Percentiles rank a stretch among this genome's conserved stretches.
Conservation (phyloP, 2,113 vertebrate genomes). For the Silurus meridionalis region DNA sequence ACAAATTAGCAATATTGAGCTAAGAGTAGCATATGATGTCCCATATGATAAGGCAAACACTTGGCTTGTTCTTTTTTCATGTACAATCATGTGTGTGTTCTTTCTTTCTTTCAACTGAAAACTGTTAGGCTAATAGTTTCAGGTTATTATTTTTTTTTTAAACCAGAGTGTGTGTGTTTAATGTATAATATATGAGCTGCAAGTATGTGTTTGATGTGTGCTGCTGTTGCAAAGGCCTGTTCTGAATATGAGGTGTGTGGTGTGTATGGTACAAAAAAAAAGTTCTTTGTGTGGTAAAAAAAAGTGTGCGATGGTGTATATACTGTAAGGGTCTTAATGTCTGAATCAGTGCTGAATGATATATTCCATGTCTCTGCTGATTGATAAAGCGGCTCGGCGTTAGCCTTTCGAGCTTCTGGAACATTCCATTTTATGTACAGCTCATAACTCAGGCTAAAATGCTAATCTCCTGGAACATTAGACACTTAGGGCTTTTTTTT, state of each 20-base stretch:
- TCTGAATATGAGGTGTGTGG: background rate
- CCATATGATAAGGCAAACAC: no score
- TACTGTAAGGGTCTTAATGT: background rate
- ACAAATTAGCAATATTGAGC: no score
- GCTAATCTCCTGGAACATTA: conserved; percentile 22
- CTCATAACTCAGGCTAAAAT: conserved; percentile 4
- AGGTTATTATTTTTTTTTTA: background rate
- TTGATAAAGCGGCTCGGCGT: conserved; percentile 11
- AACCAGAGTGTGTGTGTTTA: background rate
- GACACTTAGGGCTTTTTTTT: background rate
- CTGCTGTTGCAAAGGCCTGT: background rate
- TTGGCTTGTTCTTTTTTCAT: no score
- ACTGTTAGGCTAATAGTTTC: background rate
- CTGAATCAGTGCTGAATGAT: conserved; percentile 26
- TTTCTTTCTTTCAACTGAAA: background rate
- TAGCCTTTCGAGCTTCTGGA: conserved; percentile 27
- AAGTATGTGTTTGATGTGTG: conserved; percentile 8
- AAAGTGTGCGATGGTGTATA: background rate
- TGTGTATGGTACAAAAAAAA: background rate
- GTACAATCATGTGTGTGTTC: no score
- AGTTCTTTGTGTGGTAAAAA: background rate
- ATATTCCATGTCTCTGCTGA: conserved; percentile 10
- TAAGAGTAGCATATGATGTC: no score
- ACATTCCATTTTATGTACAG: conserved; percentile 22
- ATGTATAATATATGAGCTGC: background rate